A percentile compares a stretch with the other conserved stretches of the same genome.
Evolutionary conservation across 2,113 vertebrate genomes (phyloP).

Genomic region (Nyctereutes procyonoides): DNA sequence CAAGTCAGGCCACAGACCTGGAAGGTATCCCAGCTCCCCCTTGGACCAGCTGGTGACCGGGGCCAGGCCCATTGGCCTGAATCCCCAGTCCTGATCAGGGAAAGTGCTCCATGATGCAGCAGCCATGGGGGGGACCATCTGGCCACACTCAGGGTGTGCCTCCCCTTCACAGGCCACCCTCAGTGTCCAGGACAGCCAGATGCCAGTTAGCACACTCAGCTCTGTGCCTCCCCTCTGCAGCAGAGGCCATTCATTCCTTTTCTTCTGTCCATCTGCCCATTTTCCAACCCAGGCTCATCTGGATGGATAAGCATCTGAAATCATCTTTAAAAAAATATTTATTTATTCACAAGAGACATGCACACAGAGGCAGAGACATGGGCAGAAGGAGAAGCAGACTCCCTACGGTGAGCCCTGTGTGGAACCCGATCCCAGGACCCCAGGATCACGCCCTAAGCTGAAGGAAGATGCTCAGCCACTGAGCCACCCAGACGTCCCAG

Average conservation of each 20-base stretch:
- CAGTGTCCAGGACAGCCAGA: fast-evolving
- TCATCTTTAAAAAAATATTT: neutral
- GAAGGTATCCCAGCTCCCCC: neutral
- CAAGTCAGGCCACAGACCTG: neutral
- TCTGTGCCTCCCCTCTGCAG: neutral
- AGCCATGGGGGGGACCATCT: fast-evolving
- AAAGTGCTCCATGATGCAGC: neutral
- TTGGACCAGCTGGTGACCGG: neutral
- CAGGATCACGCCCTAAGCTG: too few species aligned
- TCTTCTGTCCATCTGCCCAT: neutral
- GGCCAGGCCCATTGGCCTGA: neutral
- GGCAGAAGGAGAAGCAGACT: too few species aligned
- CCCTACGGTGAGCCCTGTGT: too few species aligned
- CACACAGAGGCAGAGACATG: too few species aligned
- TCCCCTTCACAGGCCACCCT: neutral
- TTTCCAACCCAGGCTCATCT: neutral
- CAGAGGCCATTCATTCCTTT: neutral
- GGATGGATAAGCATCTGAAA: neutral
- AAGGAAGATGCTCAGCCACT: too few species aligned
- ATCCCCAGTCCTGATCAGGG: neutral
- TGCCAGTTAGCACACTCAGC: neutral
- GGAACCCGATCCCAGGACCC: too few species aligned
- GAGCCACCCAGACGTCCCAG: neutral
- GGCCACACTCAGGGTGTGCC: neutral
- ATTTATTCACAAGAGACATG: too few species aligned